Evolutionary conservation across 2,113 vertebrate genomes (phyloP), one percentile per base, ranked within the genome.

Genomic region (Hippopotamus amphibius): DNA sequence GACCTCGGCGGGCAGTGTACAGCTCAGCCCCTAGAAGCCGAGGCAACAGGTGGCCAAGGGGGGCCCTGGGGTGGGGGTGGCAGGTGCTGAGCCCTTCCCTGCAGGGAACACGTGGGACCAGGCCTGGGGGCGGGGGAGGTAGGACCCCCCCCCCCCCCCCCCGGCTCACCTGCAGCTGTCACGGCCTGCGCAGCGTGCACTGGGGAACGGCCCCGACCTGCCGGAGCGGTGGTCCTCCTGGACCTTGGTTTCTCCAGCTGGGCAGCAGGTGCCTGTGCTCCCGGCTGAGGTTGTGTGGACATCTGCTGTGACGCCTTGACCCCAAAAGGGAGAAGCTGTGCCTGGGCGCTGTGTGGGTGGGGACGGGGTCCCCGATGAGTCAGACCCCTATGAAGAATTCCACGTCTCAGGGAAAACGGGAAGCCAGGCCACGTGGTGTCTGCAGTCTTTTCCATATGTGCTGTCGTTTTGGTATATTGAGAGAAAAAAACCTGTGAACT

Each of bases 41-140:
- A 90, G 87, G 57, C 79, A 43, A 71, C 96, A 97, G 98, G 98
- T 95, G 97, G 84, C 80, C n/a, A 15, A 66, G 74, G 68, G 37
- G 72, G 26, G 17, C 69, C 19, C 50, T 24, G 30, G 65, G 59
- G 65, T 0, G 21, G 59, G n/a, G 46, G 17, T 37, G 28, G 28
- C 77, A n/a, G 30, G 68, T 22, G 24, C 69, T n/a, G 68, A 43
- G 22, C 84, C 77, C 26, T 1, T 69, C 37, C 41, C 24, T 6
- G 41, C 5, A 33, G 81, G 50, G 46, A 82, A 30, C 14, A 50
- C 12, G 7, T 15, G 24, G 53, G n/a, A 63, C 21, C 55, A 84
- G 5, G 33, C 55, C 76, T 55, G 50, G 22, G 55, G 21, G 48
- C 1, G 1, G 21, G 87, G 53, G 37, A 24, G 26, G 4, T 28